A percentile compares a stretch with the other conserved stretches of the same genome.
Evolutionary conservation across 2,888 invertebrate genomes (phyloP).

Genomic region (Mythimna impura): DNA sequence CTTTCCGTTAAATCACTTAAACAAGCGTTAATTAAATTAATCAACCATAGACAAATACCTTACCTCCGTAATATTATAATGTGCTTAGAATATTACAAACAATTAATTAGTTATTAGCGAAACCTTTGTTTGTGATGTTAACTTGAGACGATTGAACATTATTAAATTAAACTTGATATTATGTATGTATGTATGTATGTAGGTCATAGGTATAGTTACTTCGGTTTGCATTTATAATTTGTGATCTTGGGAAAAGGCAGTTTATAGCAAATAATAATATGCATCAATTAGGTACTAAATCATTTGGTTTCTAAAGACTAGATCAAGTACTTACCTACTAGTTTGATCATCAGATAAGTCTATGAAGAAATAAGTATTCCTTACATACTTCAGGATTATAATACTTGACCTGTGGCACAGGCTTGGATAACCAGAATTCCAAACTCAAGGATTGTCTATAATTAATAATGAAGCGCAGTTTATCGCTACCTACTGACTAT

Average conservation of each 20-base stretch:
- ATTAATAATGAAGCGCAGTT: too few relatives aligned
- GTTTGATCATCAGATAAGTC: too few relatives aligned
- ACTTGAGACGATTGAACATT: slow-evolving; percentile 41
- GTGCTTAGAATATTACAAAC: slow-evolving; percentile 37
- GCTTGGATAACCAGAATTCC: too few relatives aligned
- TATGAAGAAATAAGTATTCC: too few relatives aligned
- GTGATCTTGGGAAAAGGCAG: neutral
- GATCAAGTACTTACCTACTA: too few relatives aligned
- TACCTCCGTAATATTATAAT: slow-evolving; percentile 12
- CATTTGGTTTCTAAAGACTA: too few relatives aligned
- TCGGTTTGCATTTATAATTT: neutral
- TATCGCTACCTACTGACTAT: too few relatives aligned
- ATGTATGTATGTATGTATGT: neutral
- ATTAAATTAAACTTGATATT: slow-evolving; percentile 39
- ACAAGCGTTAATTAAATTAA: slow-evolving; percentile 23
- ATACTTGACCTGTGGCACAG: too few relatives aligned
- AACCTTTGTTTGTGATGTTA: slow-evolving; percentile 52
- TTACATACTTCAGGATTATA: too few relatives aligned
- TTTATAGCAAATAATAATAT: too few relatives aligned
- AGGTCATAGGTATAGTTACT: slow-evolving; percentile 10
- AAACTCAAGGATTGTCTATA: too few relatives aligned
- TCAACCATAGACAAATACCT: slow-evolving; percentile 26
- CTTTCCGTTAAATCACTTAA: slow-evolving; percentile 6
- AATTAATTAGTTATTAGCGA: slow-evolving; percentile 41
- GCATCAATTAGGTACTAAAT: too few relatives aligned